These are phyloP conservation scores for Cephus pygmeus DNA, from an alignment of 2,888 invertebrate species.

Conservation along the genomic window DNA sequence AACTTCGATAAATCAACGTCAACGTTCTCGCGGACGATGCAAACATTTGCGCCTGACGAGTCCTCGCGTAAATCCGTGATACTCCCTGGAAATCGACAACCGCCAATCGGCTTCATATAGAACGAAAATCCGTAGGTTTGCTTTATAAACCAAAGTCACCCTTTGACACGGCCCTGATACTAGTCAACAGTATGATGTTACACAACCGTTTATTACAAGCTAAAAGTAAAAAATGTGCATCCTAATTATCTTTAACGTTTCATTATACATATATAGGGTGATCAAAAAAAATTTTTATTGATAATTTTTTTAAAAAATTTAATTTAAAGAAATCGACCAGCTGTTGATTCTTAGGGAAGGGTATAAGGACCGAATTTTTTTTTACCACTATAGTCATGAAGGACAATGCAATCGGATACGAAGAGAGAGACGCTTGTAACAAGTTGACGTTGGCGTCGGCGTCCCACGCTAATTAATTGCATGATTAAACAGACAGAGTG, in stretches of 20 bases:
- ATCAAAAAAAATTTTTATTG: background rate
- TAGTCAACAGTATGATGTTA: background rate
- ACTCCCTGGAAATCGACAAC: background rate
- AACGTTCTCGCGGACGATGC: conserved; percentile 18
- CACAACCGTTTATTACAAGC: background rate
- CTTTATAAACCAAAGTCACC: conserved; percentile 4
- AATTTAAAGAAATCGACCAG: background rate
- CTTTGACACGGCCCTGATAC: background rate
- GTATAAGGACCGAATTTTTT: background rate
- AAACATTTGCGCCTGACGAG: conserved; percentile 37
- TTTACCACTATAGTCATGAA: background rate
- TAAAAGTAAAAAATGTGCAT: background rate
- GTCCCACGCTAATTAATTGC: conserved; percentile 21
- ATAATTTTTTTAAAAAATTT: background rate
- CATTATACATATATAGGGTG: too few relatives aligned
- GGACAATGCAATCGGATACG: background rate
- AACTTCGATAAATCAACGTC: conserved; percentile 5
- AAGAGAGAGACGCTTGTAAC: background rate
- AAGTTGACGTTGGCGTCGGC: background rate
- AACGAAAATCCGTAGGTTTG: background rate
- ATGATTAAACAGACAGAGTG: conserved; percentile 22
- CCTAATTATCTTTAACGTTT: background rate
- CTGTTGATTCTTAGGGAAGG: background rate
- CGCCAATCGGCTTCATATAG: background rate
- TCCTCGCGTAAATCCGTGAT: conserved; percentile 21